phyloP scores from a whole-genome alignment of 2,797 vertebrate genomes.

The Epinephelus awoara region DNA sequence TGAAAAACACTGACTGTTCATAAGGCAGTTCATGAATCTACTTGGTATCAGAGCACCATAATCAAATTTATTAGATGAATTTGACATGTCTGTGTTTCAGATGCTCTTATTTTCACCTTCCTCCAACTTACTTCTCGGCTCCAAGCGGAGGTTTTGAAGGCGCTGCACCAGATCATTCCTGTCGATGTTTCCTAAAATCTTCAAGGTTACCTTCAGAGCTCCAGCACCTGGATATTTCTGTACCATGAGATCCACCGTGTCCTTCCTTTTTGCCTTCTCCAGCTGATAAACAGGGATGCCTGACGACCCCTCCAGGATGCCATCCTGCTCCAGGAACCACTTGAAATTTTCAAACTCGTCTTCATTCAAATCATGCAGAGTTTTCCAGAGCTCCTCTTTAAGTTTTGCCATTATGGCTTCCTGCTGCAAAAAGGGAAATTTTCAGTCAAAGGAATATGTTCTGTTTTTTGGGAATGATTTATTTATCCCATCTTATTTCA shows the following conservation, averaged over 20 bases:
- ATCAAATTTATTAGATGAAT: no score
- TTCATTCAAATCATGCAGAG: background rate
- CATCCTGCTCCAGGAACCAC: conserved; percentile 25
- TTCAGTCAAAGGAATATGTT: background rate
- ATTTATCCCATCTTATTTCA: no score
- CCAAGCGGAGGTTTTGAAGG: background rate
- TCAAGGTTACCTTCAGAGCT: background rate
- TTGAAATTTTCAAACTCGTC: background rate
- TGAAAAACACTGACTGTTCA: no score
- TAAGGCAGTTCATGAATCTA: no score
- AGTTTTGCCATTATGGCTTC: background rate
- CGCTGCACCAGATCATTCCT: conserved; percentile 13
- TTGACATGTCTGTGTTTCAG: no score
- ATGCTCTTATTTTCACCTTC: background rate
- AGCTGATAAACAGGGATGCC: background rate
- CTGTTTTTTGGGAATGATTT: no score
- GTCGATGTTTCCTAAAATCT: background rate
- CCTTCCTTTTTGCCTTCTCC: background rate
- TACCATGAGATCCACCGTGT: conserved; percentile 31
- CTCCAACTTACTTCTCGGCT: conserved; percentile 4
- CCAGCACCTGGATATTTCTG: background rate
- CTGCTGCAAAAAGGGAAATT: background rate
- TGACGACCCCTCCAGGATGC: background rate
- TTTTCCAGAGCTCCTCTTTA: conserved; percentile 5
- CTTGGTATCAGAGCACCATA: no score